Evolutionary conservation across 2,888 invertebrate genomes (phyloP).

Genomic region (Iphiclides podalirius): DNA sequence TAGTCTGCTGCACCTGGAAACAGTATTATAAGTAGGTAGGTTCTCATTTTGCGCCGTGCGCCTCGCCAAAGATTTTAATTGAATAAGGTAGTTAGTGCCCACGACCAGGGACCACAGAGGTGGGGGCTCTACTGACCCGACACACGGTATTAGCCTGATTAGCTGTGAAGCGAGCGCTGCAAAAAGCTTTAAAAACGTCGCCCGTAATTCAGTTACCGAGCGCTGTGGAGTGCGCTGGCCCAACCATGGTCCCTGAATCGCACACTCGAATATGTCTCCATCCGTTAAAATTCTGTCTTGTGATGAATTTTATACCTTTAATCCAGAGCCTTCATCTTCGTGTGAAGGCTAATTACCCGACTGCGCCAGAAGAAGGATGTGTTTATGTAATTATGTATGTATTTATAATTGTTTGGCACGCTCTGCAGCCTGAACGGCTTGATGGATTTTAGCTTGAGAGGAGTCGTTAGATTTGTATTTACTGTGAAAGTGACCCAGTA

Average conservation of each 20-base stretch:
- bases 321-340: no score
- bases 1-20: no score
- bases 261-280: slow-evolving; percentile 13
- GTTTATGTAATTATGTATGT: no score
- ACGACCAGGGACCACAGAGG: slow-evolving; percentile 28
- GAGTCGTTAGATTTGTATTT: no score
- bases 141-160: slow-evolving; percentile 67
- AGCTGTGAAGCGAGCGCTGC: slow-evolving; percentile 55
- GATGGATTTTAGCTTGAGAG: no score
- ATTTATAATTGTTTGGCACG: no score
- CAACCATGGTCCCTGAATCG: slow-evolving; percentile 40
- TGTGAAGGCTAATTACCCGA: no score
- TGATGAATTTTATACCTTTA: no score
- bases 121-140: slow-evolving; percentile 44
- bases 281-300: not conserved
- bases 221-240: slow-evolving; percentile 36
- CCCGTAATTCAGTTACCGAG: slow-evolving; percentile 66
- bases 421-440: no score
- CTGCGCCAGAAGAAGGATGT: no score
- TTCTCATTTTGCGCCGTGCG: slow-evolving; percentile 13
- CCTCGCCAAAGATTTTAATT: slow-evolving; percentile 40
- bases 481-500: no score
- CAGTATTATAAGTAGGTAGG: slow-evolving; percentile 2
- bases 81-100: slow-evolving; percentile 37
- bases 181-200: slow-evolving; percentile 75